Evolutionary conservation across 1,140 invertebrate species (phyloP), one percentile per base, ranked within the genome.

Genomic region (Phenacoccus solenopsis): DNA sequence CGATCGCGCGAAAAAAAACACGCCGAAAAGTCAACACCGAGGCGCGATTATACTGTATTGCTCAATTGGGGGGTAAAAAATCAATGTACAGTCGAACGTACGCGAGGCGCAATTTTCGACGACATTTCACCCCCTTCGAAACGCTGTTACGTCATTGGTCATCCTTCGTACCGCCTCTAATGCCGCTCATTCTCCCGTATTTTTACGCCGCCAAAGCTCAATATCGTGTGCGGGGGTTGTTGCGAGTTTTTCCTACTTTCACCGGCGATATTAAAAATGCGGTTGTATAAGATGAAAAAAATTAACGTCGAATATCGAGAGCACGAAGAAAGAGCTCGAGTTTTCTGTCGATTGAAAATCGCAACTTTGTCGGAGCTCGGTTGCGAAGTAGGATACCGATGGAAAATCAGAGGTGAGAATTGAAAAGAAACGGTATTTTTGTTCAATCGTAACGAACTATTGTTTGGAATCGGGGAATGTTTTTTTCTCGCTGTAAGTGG

Each of bases 141-240:
- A 64, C 59, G 22, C 59, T 4, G 10, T 64, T 64, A 24, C 59
- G 59, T 64, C 59, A 64, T 64, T 64, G 59, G 59, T 64, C 59
- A 64, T 64, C 22, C 20, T 1, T 4, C 59, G 59, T 64, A 64
- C 59, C 59, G 59, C 59, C 59, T 64, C 25, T 64, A 9, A 24
- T 25, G 4, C 10, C 10, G 9, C 10, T 24, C 2, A 20, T 64
- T 24, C 22, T 64, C 25, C 59, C n/a, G 21, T 59, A 24, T 64
- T 64, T 64, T 10, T 64, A 5, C 38, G 16, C 38, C 38, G 38
- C 13, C 38, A 16, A 16, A 5, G 30, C 30, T 13, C 5, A 32
- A 32, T 32, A 32, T 32, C 5, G 38, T n/a, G n/a, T n/a, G n/a
- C n/a, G 20, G 38, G 38, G 38, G 38, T 49, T 49, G 13, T n/a